Evolutionary conservation across 2,113 vertebrate genomes (phyloP), one percentile per base, ranked within the genome.

Genomic region (Crotalus tigris): DNA sequence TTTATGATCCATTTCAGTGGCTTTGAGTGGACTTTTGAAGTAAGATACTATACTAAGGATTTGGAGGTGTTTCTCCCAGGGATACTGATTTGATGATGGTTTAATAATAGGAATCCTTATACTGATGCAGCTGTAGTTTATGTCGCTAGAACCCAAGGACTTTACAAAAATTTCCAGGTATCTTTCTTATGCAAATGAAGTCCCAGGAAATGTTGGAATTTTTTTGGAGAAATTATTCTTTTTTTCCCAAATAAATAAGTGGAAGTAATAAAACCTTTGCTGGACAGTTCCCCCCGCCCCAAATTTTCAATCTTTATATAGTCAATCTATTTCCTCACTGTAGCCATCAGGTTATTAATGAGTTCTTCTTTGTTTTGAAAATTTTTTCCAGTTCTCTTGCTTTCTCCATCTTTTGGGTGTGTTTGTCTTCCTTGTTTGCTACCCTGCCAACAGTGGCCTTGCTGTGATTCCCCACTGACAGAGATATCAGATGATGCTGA

Each of bases 261-360:
- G 29, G 29, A 69, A 29, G 29, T 4, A 69, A 29, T 69, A 69
- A n/a, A 29, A 64, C 26, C 61, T 69, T 69, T 69, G 29, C 64
- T n/a, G 13, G 64, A 75, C 1, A 75, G 1, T 64, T 12, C 3
- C n/a, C 4, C 0, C 12, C 13, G 13, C 4, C 0, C 11, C 2
- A 39, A 69, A 1, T 75, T 17, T 75, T 75, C n/a, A 13, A 75
- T 75, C 13, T 75, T 75, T 33, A 75, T 17, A 75, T 17, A 33
- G 64, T 33, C 5, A 75, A 5, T 75, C n/a, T 75, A 75, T 75
- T 69, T 69, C 61, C 29, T 69, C 12, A 13, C 29, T 69, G 12
- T 69, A 13, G 12, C 29, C 61, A 69, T 69, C 61, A n/a, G 29
- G 12, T 29, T 69, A 69, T n/a, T 69, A 69, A 13, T n/a, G 0